Percentiles rank a stretch among this genome's conserved stretches.
Conservation (phyloP, 1,140 invertebrate species). For the Akabosia matsudoensis region DNA sequence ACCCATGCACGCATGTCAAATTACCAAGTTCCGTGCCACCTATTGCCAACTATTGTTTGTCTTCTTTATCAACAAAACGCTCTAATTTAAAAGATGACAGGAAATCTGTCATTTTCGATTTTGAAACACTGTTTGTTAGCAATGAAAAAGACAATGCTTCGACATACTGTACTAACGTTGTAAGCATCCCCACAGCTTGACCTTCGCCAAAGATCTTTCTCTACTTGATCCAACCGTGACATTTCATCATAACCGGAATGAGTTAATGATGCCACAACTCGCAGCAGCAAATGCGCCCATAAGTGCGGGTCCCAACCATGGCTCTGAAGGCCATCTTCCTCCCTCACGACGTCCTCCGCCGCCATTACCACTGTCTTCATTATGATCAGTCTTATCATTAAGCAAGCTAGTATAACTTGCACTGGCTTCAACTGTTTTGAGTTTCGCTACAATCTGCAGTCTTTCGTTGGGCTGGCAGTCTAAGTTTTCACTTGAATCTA, state of each 20-base stretch:
- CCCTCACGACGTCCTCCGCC: neutral
- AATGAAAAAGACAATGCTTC: no score
- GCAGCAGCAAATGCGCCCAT: neutral
- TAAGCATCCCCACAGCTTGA: neutral
- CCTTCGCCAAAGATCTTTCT: neutral
- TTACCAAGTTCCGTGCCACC: no score
- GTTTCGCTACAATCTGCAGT: neutral
- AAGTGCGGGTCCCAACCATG: neutral
- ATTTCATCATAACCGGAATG: neutral
- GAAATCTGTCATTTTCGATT: no score
- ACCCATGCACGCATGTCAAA: no score
- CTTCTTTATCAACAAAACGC: no score
- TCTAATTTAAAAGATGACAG: no score
- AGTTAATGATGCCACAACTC: neutral
- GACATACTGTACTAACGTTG: neutral
- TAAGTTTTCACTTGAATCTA: neutral
- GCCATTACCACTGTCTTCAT: neutral
- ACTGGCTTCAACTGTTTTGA: neutral
- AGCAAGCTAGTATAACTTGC: neutral
- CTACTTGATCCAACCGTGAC: neutral
- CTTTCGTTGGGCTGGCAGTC: neutral
- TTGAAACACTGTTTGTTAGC: no score
- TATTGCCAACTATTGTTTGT: no score
- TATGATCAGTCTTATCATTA: neutral
- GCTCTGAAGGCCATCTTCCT: conserved; percentile 3